Conservation (phyloP, 2,797 vertebrate species). For the Neostethus bicornis region DNA sequence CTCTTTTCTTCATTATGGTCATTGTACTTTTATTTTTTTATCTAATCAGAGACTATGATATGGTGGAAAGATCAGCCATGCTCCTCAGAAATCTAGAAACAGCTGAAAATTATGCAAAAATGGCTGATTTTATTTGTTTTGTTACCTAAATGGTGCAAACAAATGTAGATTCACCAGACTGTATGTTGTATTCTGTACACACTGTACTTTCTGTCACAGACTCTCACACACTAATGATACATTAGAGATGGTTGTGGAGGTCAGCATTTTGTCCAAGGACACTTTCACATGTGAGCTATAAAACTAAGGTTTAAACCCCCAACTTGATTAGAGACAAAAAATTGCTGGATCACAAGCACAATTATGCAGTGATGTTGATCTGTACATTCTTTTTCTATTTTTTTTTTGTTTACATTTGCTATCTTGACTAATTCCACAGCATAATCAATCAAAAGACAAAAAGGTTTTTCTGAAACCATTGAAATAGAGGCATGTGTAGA, state of each 20-base stretch:
- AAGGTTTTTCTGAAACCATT: too few species aligned
- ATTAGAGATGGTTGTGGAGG: not conserved
- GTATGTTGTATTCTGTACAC: not conserved
- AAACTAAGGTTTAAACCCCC: conserved; percentile 3
- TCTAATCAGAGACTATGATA: not conserved
- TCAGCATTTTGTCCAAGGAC: conserved; percentile 4
- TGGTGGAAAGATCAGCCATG: not conserved
- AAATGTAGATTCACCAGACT: too few species aligned
- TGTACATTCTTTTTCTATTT: too few species aligned
- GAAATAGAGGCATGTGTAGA: too few species aligned
- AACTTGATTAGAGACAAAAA: conserved; percentile 4
- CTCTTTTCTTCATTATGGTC: not conserved
- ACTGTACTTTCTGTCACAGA: not conserved
- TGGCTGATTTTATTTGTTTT: not conserved
- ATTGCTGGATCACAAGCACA: too few species aligned
- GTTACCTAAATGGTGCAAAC: not conserved
- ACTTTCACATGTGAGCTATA: not conserved
- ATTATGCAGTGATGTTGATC: conserved; percentile 4
- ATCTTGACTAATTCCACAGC: too few species aligned
- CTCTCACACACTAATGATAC: not conserved
- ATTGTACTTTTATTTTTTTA: not conserved
- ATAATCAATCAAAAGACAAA: too few species aligned
- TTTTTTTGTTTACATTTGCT: too few species aligned
- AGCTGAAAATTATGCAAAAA: not conserved
- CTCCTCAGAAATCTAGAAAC: not conserved